Conservation (phyloP, 2,888 invertebrate species). For the Esperia sulphurella region DNA sequence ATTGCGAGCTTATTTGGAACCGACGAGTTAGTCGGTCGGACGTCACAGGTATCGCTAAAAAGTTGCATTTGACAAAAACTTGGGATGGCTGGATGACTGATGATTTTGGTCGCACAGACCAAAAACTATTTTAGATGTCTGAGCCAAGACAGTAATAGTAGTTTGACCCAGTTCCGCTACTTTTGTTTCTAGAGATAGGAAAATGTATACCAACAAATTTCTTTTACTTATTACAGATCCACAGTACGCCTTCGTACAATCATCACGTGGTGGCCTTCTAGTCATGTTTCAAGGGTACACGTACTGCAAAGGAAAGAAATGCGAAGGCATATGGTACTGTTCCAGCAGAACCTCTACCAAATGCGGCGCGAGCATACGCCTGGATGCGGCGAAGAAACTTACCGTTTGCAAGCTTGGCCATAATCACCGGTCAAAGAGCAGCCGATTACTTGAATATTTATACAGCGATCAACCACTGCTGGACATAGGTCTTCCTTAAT, state of each 20-base stretch:
- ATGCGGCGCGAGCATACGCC: conserved; percentile 2
- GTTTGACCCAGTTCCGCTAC: too few species aligned
- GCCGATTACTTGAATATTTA: not conserved
- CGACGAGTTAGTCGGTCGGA: too few species aligned
- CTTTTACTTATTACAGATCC: not conserved
- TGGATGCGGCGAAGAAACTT: not conserved
- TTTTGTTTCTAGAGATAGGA: too few species aligned
- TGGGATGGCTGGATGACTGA: too few species aligned
- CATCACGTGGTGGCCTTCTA: not conserved
- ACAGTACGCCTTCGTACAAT: not conserved
- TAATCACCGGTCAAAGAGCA: not conserved
- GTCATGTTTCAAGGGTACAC: not conserved
- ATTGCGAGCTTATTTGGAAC: too few species aligned
- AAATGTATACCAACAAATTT: too few species aligned
- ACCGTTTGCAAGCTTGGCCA: not conserved
- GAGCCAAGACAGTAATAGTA: too few species aligned
- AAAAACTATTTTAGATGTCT: too few species aligned
- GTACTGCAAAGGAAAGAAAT: conserved; percentile 1
- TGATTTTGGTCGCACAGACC: too few species aligned
- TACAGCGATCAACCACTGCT: not conserved
- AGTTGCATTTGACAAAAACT: too few species aligned
- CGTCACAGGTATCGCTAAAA: too few species aligned
- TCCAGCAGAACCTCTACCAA: conserved; percentile 1
- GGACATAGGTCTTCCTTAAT: not conserved
- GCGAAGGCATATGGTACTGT: conserved; percentile 3